phyloP scores from a whole-genome alignment of 2,113 vertebrate species.

The Gallinago undulata region DNA sequence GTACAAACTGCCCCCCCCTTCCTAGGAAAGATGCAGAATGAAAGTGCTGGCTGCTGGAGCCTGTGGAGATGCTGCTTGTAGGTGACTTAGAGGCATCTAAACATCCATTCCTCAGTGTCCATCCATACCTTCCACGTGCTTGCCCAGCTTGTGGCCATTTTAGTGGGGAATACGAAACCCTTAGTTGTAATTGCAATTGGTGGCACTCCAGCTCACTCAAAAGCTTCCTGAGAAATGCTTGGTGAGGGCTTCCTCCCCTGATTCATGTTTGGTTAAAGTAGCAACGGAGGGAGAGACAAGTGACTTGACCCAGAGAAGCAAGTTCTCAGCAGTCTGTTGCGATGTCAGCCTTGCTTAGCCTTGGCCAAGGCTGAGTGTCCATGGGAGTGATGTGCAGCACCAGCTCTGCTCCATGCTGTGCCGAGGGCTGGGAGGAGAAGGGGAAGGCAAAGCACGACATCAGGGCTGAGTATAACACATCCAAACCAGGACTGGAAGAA shows the following conservation, averaged over 20 bases:
- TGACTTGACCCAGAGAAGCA: neutral
- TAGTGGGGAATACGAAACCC: neutral
- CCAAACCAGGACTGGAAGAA: neutral
- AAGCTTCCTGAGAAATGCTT: neutral
- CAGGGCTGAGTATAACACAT: neutral
- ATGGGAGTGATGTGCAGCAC: neutral
- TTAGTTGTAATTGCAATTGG: neutral
- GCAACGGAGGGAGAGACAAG: neutral
- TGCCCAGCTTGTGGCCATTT: neutral
- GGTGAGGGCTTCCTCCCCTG: neutral
- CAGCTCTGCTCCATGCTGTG: neutral
- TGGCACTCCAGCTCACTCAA: neutral
- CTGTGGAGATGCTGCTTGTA: neutral
- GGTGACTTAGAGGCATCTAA: neutral
- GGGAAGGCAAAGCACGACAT: neutral
- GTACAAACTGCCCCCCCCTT: neutral
- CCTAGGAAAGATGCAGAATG: neutral
- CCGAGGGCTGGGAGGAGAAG: neutral
- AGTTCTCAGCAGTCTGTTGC: neutral
- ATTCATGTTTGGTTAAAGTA: rapidly evolving
- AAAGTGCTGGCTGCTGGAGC: neutral
- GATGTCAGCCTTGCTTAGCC: neutral
- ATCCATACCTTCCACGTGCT: neutral
- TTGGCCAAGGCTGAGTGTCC: neutral
- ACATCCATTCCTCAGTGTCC: neutral